Evolutionary conservation across 2,888 invertebrate genomes (phyloP).

Genomic region (Trimorus sp.): DNA sequence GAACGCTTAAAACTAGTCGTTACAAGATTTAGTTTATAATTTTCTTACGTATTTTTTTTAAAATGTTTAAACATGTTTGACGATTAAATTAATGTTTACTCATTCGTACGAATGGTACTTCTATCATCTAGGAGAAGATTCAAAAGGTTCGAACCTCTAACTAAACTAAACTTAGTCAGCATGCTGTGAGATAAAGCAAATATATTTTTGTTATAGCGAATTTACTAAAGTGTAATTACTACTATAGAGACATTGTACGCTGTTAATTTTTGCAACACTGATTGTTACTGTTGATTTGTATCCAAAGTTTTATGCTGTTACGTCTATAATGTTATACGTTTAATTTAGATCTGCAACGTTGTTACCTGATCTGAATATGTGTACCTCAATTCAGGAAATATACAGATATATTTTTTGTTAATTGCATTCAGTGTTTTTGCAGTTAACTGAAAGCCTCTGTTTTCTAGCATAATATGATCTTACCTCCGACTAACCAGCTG

Average conservation of each 20-base stretch:
- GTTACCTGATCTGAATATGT: constrained; percentile 54
- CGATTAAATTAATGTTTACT: too few species aligned
- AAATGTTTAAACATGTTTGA: too few species aligned
- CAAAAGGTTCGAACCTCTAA: constrained; percentile 21
- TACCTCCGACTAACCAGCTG: constrained; percentile 8
- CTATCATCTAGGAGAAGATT: constrained; percentile 21
- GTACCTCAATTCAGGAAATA: constrained; percentile 49
- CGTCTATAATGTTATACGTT: constrained; percentile 11
- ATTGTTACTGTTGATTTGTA: constrained; percentile 50
- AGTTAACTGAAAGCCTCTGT: constrained; percentile 19
- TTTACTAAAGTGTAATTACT: constrained; percentile 22
- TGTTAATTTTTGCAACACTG: constrained; percentile 27
- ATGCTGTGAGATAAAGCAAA: constrained; percentile 27
- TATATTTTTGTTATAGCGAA: constrained; percentile 49
- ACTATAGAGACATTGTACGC: constrained; percentile 32
- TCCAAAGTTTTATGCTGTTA: constrained; percentile 38
- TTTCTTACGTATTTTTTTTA: too few species aligned
- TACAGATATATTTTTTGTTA: constrained; percentile 46
- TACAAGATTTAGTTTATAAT: too few species aligned
- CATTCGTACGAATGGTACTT: too few species aligned
- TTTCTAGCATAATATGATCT: too few species aligned
- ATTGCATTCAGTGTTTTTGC: constrained; percentile 16
- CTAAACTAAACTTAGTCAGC: constrained; percentile 13
- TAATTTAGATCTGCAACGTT: constrained; percentile 43
- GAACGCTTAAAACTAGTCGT: too few species aligned